phyloP scores from a whole-genome alignment of 2,888 invertebrate genomes.

The Protophormia terraenovae region DNA sequence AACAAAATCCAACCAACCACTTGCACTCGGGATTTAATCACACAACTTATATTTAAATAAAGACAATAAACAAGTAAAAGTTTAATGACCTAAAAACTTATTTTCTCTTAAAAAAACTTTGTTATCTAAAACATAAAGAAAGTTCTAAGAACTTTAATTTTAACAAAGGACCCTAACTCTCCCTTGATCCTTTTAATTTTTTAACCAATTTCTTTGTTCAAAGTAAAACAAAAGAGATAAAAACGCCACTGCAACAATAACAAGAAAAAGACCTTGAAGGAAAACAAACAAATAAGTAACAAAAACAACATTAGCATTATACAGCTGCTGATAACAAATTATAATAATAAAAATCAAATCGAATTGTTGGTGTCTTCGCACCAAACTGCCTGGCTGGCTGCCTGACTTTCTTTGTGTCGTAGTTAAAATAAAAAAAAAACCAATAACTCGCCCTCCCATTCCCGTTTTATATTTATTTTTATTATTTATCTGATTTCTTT shows the following conservation, averaged over 20 bases:
- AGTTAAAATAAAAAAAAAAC: neutral
- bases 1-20: neutral
- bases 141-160: neutral
- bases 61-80: neutral
- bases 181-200: neutral
- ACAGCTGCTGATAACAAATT: constrained; percentile 37
- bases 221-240: neutral
- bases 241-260: neutral
- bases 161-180: neutral
- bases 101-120: neutral
- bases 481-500: neutral
- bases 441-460: neutral
- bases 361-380: neutral
- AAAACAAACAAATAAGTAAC: neutral
- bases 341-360: neutral
- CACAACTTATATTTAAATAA: neutral
- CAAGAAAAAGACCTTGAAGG: constrained; percentile 3
- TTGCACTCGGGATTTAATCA: neutral
- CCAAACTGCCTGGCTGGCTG: no score
- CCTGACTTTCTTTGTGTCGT: constrained; percentile 44
- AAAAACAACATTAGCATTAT: neutral
- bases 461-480: neutral
- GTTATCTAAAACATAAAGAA: constrained; percentile 25
- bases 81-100: constrained; percentile 21
- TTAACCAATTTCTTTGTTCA: constrained; percentile 30